Evolutionary conservation across 2,113 vertebrate species (phyloP).

Genomic region (Bombycilla garrulus): DNA sequence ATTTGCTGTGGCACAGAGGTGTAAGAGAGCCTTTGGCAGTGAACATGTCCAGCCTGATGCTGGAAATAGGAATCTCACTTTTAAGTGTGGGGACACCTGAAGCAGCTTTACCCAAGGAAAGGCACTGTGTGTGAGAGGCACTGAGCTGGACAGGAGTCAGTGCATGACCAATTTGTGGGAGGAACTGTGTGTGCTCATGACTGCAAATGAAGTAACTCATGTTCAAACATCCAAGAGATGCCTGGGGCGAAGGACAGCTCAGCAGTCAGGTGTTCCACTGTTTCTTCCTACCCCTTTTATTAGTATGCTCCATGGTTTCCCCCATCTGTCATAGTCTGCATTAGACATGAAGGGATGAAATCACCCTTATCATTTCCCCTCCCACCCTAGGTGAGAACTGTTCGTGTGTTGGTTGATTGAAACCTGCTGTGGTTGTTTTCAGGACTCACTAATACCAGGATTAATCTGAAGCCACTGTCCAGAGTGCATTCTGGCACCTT

Average conservation of each 20-base stretch:
- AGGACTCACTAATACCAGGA: background rate
- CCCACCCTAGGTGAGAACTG: background rate
- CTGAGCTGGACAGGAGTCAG: background rate
- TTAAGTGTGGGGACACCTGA: background rate
- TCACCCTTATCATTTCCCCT: background rate
- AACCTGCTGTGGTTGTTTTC: background rate
- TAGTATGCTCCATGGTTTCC: background rate
- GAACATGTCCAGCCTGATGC: background rate
- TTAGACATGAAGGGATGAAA: background rate
- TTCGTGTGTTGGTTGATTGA: constrained; percentile 6
- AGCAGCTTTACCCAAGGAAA: background rate
- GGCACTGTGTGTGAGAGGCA: background rate
- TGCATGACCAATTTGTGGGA: background rate
- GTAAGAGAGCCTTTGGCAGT: background rate
- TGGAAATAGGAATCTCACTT: background rate
- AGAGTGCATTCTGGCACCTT: background rate
- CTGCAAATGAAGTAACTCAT: background rate
- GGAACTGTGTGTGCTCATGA: background rate
- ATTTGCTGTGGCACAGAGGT: background rate
- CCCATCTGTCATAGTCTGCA: background rate
- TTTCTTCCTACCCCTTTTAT: background rate
- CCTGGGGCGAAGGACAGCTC: background rate
- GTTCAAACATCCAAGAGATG: background rate
- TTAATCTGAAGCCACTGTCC: background rate
- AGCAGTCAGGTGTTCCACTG: background rate